Conservation (phyloP, 2,888 invertebrate species). For the Cinara cedri region DNA sequence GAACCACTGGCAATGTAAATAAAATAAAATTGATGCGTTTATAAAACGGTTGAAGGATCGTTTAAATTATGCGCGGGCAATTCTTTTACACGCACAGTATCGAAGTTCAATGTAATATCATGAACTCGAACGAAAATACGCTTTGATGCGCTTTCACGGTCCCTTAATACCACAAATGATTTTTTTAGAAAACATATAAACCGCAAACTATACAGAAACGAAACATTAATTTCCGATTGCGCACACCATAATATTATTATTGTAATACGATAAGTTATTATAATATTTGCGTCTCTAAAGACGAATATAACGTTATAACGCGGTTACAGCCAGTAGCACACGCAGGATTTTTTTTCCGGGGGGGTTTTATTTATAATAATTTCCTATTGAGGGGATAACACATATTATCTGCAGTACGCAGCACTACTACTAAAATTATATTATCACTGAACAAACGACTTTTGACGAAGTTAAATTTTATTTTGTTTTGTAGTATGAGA, state of each 20-base stretch:
- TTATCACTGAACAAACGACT: too few relatives aligned
- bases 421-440: too few relatives aligned
- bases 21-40: conserved; percentile 7
- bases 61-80: conserved; percentile 11
- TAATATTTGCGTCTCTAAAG: too few relatives aligned
- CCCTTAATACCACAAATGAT: neutral
- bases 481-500: too few relatives aligned
- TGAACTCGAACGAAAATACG: conserved; percentile 1
- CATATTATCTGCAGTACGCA: too few relatives aligned
- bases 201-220: conserved; percentile 5
- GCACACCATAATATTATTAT: too few relatives aligned
- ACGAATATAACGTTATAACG: neutral
- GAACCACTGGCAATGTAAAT: neutral
- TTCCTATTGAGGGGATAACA: too few relatives aligned
- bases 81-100: neutral
- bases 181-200: neutral
- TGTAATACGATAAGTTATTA: too few relatives aligned
- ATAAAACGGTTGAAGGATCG: conserved; percentile 19
- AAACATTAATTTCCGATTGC: neutral
- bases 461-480: too few relatives aligned
- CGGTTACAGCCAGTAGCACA: too few relatives aligned
- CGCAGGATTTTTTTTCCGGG: too few relatives aligned
- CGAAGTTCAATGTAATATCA: neutral
- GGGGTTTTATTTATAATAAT: too few relatives aligned
- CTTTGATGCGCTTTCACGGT: neutral